Conservation (phyloP, 2,888 invertebrate species). For the Apomyelois bistriatella region DNA sequence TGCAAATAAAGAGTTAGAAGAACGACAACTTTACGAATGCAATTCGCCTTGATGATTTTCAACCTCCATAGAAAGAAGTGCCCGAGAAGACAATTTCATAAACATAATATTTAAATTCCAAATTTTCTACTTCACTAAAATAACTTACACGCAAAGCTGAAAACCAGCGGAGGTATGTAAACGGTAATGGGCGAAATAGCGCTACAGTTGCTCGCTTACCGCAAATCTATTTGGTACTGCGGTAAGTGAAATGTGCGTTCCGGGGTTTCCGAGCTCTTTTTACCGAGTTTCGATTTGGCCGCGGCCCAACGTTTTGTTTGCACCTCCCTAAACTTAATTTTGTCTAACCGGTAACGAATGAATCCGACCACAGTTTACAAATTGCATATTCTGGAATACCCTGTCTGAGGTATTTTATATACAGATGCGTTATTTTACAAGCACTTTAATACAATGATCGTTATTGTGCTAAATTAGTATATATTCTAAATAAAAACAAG, state of each 20-base stretch:
- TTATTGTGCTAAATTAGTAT: too few species aligned
- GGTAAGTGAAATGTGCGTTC: slow-evolving; percentile 10
- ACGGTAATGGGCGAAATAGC: not conserved
- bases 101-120: too few species aligned
- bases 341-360: slow-evolving; percentile 13
- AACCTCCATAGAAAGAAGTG: too few species aligned
- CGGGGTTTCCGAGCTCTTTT: slow-evolving; percentile 1
- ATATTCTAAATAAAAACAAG: too few species aligned
- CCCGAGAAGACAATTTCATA: too few species aligned
- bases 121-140: not conserved
- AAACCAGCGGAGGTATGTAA: not conserved
- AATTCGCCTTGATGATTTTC: too few species aligned
- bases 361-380: slow-evolving; percentile 11
- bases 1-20: too few species aligned
- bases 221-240: slow-evolving; percentile 7
- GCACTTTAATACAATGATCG: too few species aligned
- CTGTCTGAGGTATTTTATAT: not conserved
- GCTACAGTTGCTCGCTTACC: not conserved
- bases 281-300: slow-evolving; percentile 9
- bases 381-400: not conserved
- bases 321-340: slow-evolving; percentile 14
- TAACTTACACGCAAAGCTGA: not conserved
- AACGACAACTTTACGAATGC: too few species aligned
- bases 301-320: slow-evolving; percentile 11
- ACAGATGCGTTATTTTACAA: not conserved